Evolutionary conservation across 2,113 vertebrate genomes (phyloP).

Genomic region (Phaethornis superciliosus): DNA sequence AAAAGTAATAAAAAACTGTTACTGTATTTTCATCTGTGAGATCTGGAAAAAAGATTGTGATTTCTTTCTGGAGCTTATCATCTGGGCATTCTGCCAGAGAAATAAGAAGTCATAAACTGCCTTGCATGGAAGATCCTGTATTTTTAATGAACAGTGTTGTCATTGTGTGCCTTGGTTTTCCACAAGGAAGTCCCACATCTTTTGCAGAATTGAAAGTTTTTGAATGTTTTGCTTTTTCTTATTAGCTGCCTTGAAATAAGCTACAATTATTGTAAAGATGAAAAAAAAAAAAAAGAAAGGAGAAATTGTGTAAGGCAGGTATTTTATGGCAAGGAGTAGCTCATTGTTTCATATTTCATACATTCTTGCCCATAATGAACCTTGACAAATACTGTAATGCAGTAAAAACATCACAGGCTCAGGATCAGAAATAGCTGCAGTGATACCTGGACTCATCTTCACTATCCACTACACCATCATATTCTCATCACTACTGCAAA

Average conservation of each 20-base stretch:
- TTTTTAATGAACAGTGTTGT: background rate
- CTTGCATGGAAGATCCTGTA: background rate
- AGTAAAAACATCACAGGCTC: background rate
- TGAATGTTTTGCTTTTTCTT: background rate
- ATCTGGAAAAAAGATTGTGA: background rate
- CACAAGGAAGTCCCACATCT: background rate
- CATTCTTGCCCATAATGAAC: rapidly evolving
- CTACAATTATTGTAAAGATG: background rate
- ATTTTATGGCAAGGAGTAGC: background rate
- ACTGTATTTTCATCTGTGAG: background rate
- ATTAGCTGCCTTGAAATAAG: background rate
- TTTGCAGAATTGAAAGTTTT: background rate
- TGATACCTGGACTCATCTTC: background rate
- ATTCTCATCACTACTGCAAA: background rate
- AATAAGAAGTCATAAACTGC: background rate
- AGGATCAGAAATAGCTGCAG: background rate
- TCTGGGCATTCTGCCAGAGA: background rate
- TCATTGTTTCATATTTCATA: background rate
- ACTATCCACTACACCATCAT: background rate
- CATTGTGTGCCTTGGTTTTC: background rate
- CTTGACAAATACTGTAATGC: background rate
- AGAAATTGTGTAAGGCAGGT: background rate
- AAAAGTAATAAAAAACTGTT: background rate
- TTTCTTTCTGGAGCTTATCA: background rate
- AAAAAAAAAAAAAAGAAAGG: no score